These are phyloP conservation scores for Cryptoleucopteryx plumbea DNA, from an alignment of 2,113 vertebrate genomes.

Conservation along the genomic window DNA sequence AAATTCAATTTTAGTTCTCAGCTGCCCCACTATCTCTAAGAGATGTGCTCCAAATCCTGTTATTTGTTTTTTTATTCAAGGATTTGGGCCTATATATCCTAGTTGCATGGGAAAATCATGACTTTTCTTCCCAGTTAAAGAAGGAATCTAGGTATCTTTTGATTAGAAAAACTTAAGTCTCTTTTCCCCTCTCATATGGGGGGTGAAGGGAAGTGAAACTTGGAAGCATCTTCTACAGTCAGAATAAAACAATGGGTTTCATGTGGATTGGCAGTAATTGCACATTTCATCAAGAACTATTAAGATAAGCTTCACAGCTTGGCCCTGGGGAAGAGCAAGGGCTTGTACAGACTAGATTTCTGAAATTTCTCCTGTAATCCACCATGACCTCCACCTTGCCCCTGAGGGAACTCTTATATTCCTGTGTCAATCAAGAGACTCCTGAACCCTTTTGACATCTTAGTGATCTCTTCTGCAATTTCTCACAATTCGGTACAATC, in stretches of 20 bases:
- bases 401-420: background rate
- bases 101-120: background rate
- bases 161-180: background rate
- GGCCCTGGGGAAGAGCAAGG: background rate
- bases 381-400: background rate
- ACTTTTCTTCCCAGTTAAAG: background rate
- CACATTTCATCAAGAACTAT: background rate
- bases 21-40: background rate
- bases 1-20: background rate
- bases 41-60: background rate
- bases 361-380: background rate
- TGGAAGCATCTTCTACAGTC: background rate
- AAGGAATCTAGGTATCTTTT: background rate
- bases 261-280: background rate
- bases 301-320: background rate
- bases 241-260: background rate
- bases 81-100: background rate
- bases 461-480: background rate
- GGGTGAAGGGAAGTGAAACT: background rate
- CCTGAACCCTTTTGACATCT: background rate
- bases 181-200: background rate
- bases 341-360: background rate
- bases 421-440: background rate
- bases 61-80: background rate
- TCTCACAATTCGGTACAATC: background rate